Base-by-base conservation (phyloP, 1,140 invertebrate genomes). In the Dendroctonus ponderosae region DNA sequence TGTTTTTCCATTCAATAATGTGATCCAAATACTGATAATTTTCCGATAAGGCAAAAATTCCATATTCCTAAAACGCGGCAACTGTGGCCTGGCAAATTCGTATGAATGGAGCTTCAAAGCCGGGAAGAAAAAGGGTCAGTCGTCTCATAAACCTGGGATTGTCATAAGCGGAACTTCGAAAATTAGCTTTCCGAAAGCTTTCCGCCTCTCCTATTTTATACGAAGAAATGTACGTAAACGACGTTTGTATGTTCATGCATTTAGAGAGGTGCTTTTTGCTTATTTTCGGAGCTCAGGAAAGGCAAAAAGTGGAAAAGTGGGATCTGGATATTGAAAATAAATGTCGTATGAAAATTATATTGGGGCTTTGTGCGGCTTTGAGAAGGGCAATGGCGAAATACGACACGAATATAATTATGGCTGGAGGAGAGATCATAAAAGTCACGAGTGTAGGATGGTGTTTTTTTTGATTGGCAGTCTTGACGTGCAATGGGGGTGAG, bases 181-280 rank as follows among this genome's bases (percentile, higher is more conserved):
- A 69, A 71, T 72, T 70, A 70, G 70, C 68, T 72, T 70, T 70
- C 66, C 48, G 70, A 64, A 62, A 65, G 67, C 59, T 68, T 67
- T 69, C 67, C 63, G 54, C 54, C 48, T 42, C 53, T 64, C 61
- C 62, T 68, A 62, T 68, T 68, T 68, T 64, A 68, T 64, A 40
- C 60, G 64, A 64, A 62, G 56, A 62, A 26, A 68, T 26, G 26
- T 26, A 26, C 48, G 53, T 51, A 64, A 68, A 68, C 62, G 67
- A 62, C 42, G 60, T 68, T 64, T 52, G 64, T 53, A 66, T 66
- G 48, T 56, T 46, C 50, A 57, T 54, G 62, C 62, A 56, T 57
- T 66, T 58, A 57, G 52, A 52, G 64, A 11, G 54, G 44, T 12
- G 64, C 43, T 58, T 66, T 66, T 60, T 46, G 58, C n/a, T 43